These are phyloP conservation scores for Plemyria rubiginata DNA, from an alignment of 2,888 invertebrate species.

Conservation along the genomic window DNA sequence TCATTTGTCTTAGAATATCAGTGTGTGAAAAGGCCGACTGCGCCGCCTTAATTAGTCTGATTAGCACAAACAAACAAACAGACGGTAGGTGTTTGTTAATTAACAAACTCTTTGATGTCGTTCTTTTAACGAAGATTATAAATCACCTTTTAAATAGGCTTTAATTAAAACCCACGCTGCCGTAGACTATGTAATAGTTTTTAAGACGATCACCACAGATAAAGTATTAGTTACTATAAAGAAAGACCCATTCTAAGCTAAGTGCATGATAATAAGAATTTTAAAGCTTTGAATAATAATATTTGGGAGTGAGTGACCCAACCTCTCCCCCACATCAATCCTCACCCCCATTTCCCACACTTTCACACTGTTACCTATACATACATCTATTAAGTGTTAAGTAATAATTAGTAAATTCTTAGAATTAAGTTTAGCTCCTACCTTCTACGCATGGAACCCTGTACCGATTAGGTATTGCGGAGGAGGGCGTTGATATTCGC, in stretches of 20 bases:
- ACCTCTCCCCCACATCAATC: no score
- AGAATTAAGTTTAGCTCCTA: no score
- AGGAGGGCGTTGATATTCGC: no score
- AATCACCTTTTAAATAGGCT: constrained; percentile 30
- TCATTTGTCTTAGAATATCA: no score
- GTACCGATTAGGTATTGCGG: no score
- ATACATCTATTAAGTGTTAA: no score
- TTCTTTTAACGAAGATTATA: constrained; percentile 26
- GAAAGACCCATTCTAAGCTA: constrained; percentile 16
- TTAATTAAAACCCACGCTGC: constrained; percentile 33
- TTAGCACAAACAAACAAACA: constrained; percentile 19
- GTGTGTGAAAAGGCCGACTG: background rate
- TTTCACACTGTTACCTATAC: no score
- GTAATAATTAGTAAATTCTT: no score
- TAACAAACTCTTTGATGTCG: constrained; percentile 23
- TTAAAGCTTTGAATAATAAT: background rate
- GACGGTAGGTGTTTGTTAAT: constrained; percentile 28
- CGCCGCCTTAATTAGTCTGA: constrained; percentile 9
- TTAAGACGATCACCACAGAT: constrained; percentile 6
- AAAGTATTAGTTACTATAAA: background rate
- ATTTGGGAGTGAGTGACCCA: constrained; percentile 7
- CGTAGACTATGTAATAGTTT: constrained; percentile 9
- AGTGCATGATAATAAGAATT: constrained; percentile 13
- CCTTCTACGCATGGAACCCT: no score
- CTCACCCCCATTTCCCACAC: no score